phyloP scores from a whole-genome alignment of 2,797 vertebrate species.

The Amazona finschi region DNA sequence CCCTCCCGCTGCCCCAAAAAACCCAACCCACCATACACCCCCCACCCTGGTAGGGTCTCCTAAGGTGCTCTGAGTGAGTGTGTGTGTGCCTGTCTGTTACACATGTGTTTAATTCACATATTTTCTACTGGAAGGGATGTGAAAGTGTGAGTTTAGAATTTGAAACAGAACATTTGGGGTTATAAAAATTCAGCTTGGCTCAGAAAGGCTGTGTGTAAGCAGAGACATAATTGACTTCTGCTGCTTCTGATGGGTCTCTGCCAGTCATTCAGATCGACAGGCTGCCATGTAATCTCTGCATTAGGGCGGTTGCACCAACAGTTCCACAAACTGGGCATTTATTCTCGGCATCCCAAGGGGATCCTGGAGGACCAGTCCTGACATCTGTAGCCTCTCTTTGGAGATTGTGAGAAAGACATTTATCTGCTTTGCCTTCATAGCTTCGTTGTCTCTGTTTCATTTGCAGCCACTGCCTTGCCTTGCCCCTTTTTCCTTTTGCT shows the following conservation, averaged over 20 bases:
- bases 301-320: neutral
- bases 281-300: conserved; percentile 59
- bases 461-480: neutral
- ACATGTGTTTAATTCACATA: conserved; percentile 73
- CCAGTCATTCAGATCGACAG: conserved; percentile 79
- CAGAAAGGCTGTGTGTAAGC: conserved; percentile 70
- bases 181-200: conserved; percentile 82
- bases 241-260: conserved; percentile 75
- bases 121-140: conserved; percentile 68
- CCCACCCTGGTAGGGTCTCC: neutral
- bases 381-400: neutral
- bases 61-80: conserved; percentile 22
- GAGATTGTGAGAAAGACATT: neutral
- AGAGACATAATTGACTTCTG: conserved; percentile 84
- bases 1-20: neutral
- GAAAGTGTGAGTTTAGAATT: conserved; percentile 62
- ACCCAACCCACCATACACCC: neutral
- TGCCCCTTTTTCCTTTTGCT: neutral
- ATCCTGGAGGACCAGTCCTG: neutral
- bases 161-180: conserved; percentile 72
- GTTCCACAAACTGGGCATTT: conserved; percentile 11
- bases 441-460: neutral
- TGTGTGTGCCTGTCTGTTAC: conserved; percentile 45
- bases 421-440: neutral
- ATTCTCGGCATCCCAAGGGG: neutral